Evolutionary conservation across 2,888 invertebrate genomes (phyloP).

Genomic region (Nymphalis urticae): DNA sequence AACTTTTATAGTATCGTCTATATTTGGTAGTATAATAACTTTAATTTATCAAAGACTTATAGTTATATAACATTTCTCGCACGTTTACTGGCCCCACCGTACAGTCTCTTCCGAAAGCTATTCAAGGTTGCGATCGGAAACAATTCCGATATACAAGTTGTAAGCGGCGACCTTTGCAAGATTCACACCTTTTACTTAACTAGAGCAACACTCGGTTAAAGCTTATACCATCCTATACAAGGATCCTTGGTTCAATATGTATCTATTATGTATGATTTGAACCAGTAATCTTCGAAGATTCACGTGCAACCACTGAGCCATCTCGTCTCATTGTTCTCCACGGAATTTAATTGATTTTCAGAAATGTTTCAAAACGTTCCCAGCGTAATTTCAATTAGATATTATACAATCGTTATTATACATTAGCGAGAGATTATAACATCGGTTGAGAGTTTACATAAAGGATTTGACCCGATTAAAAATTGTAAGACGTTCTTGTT

Average conservation of each 20-base stretch:
- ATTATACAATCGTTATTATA: constrained; percentile 32
- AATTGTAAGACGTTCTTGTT: constrained; percentile 10
- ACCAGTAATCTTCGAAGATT: too few relatives aligned
- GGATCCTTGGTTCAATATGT: not conserved
- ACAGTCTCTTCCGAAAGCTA: constrained; percentile 56
- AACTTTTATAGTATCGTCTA: too few relatives aligned
- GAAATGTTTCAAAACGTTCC: constrained; percentile 13
- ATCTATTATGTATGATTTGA: too few relatives aligned
- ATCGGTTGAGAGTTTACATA: constrained; percentile 24
- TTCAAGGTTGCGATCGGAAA: constrained; percentile 52
- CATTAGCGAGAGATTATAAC: constrained; percentile 27
- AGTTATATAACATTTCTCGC: too few relatives aligned
- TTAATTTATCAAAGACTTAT: too few relatives aligned
- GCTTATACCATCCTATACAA: not conserved
- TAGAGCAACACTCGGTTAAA: constrained; percentile 13
- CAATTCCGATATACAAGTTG: constrained; percentile 18
- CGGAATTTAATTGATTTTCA: constrained; percentile 10
- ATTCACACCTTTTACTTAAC: constrained; percentile 20
- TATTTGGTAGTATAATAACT: too few relatives aligned
- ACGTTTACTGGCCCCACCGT: constrained; percentile 42
- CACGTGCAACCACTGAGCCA: not conserved
- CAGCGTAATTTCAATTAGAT: constrained; percentile 23
- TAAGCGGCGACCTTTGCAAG: constrained; percentile 26
- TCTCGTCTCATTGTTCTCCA: constrained; percentile 8
- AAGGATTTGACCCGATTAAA: constrained; percentile 32